A percentile compares a stretch with the other conserved stretches of the same genome.
These are phyloP conservation scores for Chaenodraco wilsoni DNA, from an alignment of 2,797 vertebrate species.

Conservation along the genomic window DNA sequence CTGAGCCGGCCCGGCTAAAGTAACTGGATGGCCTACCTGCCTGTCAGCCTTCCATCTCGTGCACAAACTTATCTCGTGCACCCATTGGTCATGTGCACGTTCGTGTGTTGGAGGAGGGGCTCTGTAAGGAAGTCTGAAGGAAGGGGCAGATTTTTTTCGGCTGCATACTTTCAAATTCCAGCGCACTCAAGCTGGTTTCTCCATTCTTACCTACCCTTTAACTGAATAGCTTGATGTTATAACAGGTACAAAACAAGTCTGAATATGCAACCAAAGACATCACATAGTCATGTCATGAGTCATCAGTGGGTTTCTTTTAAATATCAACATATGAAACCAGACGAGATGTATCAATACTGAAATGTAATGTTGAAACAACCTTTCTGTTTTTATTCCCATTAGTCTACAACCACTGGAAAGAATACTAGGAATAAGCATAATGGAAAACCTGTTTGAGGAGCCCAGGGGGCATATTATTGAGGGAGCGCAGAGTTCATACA, in stretches of 20 bases:
- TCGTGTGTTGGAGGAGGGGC: too few species aligned
- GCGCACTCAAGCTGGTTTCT: too few species aligned
- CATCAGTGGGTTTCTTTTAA: slow-evolving; percentile 14
- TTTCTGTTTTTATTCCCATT: not conserved
- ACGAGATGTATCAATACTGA: not conserved
- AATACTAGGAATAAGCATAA: slow-evolving; percentile 7
- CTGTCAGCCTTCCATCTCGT: too few species aligned
- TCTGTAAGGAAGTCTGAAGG: too few species aligned
- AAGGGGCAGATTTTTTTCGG: too few species aligned
- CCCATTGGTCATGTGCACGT: too few species aligned
- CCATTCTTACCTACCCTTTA: not conserved
- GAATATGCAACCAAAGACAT: not conserved
- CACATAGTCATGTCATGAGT: slow-evolving; percentile 17
- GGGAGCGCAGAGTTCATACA: not conserved
- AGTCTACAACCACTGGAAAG: not conserved
- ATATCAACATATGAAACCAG: slow-evolving; percentile 12
- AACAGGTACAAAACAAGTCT: not conserved
- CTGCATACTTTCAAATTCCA: too few species aligned
- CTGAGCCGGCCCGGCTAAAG: too few species aligned
- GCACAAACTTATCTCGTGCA: too few species aligned
- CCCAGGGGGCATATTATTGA: slow-evolving; percentile 16
- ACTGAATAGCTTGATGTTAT: not conserved
- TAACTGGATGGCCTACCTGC: too few species aligned
- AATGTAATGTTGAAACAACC: not conserved
- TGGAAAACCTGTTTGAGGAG: slow-evolving; percentile 37